Base-by-base conservation (phyloP, 2,797 vertebrate species). In the Adelosebastes latens region DNA sequence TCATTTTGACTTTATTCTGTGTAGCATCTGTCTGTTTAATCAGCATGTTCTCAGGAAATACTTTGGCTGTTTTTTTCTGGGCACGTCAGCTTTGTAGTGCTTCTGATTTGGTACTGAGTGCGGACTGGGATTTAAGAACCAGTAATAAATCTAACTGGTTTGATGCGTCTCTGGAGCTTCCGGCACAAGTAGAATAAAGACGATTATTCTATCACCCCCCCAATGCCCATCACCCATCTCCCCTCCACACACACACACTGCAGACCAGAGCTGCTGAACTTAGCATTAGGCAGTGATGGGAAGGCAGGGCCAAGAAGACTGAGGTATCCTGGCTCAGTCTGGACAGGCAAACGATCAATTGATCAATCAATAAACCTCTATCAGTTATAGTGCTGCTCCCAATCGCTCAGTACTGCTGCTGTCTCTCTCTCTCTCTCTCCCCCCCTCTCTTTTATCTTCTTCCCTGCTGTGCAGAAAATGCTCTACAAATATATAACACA, bases 351-450 rank as follows among this genome's bases (percentile, higher is more conserved):
- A 81, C 77, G 56, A 94, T 94, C 93, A 91, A 93, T 90, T 89
- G 82, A 87, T 86, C 85, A 77, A 81, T 94, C 93, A 92, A 93
- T 93, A 89, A 86, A 36, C 74, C 82, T 86, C 88, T 93, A 93
- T 93, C 86, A 88, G 86, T 87, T 90, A 84, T 88, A 94, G 89
- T 90, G 93, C 92, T 79, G 79, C 73, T 87, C 59, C 79, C 87
- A 81, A 83, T 93, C 73, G 11, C 85, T 88, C 87, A 72, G 77
- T 39, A 61, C 66, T 39, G 36, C 72, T 65, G 39, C 70, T 42
- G 29, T 59, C n/a, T 18, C 55, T 36, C 65, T 58, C 31, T 36
- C 46, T 32, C 25, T 39, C 32, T 12, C 34, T 1, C 22, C 6
- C n/a, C n/a, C n/a, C n/a, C 32, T 25, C 73, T 64, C 49, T 42